Evolutionary conservation across 1,140 invertebrate genomes (phyloP).

Genomic region (Ceratosolen solmsi): DNA sequence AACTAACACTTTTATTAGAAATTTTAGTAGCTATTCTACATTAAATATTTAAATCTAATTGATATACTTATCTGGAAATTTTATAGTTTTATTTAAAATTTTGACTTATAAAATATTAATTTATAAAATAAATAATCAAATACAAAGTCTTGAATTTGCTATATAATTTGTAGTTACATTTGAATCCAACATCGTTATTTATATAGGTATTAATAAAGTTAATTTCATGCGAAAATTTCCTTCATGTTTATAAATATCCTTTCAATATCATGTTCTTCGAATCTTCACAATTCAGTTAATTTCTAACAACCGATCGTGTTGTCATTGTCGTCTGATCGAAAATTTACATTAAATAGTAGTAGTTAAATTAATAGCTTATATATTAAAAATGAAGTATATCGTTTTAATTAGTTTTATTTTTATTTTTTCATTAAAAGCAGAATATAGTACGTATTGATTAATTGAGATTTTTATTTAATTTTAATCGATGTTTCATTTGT

Average conservation of each 20-base stretch:
- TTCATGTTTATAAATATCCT: neutral
- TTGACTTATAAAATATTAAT: too few relatives aligned
- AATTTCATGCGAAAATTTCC: neutral
- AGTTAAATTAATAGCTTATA: neutral
- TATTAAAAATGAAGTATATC: conserved; percentile 5
- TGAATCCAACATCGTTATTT: too few relatives aligned
- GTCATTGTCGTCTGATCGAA: neutral
- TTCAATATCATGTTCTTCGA: neutral
- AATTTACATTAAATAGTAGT: neutral
- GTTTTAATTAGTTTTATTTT: neutral
- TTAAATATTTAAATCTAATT: too few relatives aligned
- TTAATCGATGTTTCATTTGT: neutral
- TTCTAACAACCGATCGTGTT: neutral
- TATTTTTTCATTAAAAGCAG: neutral
- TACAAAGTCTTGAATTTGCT: too few relatives aligned
- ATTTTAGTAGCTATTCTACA: too few relatives aligned
- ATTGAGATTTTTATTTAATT: neutral
- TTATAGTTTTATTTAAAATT: too few relatives aligned
- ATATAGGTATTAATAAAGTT: neutral
- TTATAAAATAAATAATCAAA: too few relatives aligned
- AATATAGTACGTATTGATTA: conserved; percentile 27
- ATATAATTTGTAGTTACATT: too few relatives aligned
- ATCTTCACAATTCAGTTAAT: conserved; percentile 1
- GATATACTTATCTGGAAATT: too few relatives aligned
- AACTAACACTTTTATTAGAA: too few relatives aligned